These are phyloP conservation scores for Callipepla californica DNA, from an alignment of 2,113 vertebrate species.

Conservation along the genomic window DNA sequence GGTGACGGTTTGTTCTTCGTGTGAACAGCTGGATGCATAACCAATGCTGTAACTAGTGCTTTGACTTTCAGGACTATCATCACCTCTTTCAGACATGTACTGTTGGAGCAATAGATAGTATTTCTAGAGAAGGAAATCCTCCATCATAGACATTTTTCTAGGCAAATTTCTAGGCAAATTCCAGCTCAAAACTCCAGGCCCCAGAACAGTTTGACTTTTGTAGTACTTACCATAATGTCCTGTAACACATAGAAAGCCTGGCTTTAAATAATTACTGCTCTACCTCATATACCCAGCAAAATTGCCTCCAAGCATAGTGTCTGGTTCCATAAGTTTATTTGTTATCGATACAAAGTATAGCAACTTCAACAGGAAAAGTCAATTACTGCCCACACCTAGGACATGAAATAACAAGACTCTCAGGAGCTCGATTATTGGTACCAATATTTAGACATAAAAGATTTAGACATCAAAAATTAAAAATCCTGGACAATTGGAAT, in stretches of 20 bases:
- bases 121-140: background rate
- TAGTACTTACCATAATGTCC: background rate
- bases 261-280: background rate
- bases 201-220: background rate
- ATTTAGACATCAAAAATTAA: background rate
- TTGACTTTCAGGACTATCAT: background rate
- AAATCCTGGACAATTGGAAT: background rate
- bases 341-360: background rate
- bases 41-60: background rate
- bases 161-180: background rate
- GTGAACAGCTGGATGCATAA: background rate
- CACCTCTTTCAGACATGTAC: background rate
- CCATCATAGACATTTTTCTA: fast-evolving
- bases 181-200: background rate
- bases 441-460: no score
- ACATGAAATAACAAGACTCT: background rate
- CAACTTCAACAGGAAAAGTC: background rate
- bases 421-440: background rate
- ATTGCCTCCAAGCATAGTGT: background rate
- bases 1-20: background rate
- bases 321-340: background rate
- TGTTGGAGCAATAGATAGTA: background rate
- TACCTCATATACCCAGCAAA: background rate
- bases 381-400: background rate
- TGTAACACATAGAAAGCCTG: background rate